Evolutionary conservation across 2,113 vertebrate genomes (phyloP).

Genomic region (mouse (Mus musculus)): DNA sequence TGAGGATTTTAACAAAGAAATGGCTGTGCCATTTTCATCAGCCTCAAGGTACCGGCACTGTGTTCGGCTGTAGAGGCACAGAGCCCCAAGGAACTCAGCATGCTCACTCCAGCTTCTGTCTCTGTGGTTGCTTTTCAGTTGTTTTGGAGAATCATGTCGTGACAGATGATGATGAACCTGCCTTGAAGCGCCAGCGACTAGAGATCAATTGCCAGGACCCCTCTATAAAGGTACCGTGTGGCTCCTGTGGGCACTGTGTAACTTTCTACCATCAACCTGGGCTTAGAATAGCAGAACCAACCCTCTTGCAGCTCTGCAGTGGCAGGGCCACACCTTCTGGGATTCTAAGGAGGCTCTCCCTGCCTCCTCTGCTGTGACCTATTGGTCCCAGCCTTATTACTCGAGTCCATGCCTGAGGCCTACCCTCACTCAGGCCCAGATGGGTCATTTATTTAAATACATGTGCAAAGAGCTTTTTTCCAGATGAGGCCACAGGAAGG

Average conservation of each 20-base stretch:
- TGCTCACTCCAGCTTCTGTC: not conserved
- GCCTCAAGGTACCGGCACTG: not conserved
- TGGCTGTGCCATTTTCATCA: not conserved
- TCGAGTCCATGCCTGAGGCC: not conserved
- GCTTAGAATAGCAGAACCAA: not conserved
- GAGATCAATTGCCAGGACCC: constrained; percentile 94
- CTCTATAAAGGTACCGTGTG: constrained; percentile 91
- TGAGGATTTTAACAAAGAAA: not conserved
- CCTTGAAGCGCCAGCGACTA: constrained; percentile 93
- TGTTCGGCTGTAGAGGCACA: not conserved
- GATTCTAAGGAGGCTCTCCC: not conserved
- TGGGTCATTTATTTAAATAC: not conserved
- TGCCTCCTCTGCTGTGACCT: not conserved
- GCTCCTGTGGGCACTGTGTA: not conserved
- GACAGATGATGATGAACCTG: constrained; percentile 90
- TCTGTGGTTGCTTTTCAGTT: constrained; percentile 84
- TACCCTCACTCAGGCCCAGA: not conserved
- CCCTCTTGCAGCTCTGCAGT: not conserved
- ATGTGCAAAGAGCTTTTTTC: not conserved
- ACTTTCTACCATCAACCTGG: not conserved
- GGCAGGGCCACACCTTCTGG: no score
- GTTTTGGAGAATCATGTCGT: constrained; percentile 94
- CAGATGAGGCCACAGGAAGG: not conserved
- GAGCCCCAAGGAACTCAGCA: not conserved
- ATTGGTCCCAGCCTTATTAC: fast-evolving